Base-by-base conservation (phyloP, 2,888 invertebrate species). In the Erannis defoliaria region DNA sequence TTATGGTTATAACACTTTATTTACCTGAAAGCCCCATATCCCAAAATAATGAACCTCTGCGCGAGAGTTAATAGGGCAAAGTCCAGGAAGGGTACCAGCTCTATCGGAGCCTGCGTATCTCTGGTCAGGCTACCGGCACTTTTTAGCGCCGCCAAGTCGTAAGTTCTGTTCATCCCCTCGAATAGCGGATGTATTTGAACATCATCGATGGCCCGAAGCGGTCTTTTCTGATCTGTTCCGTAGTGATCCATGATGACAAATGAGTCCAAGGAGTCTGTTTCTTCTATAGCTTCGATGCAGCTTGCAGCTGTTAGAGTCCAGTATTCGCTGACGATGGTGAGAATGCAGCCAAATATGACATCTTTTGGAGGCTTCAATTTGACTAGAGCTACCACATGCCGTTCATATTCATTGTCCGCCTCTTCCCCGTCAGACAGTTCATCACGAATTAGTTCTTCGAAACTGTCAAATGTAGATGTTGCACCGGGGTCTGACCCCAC, bases 271-370 rank as follows among this genome's bases (percentile, higher is more conserved):
- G 85, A 77, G 58, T 89, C 86, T 29, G 83, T 77, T 63, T 90
- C 88, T 62, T 90, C 88, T 18, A 89, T 79, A 0, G 88, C 77
- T 57, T 88, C 86, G 29, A 90, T 76, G 66, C 90, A 91, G 64
- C 89, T 90, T 12, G 90, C 91, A 0, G 90, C 85, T 1, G 91
- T 90, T 51, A 91, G 58, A 19, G 81, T 74, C 87, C 90, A 90
- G 57, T 72, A 72, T 9, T 71, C 65, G 12, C 78, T 74, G 16
- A 92, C 66, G n/a, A 84, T 74, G 1, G 89, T 86, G 38, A 88
- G 73, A 2, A 81, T 83, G 67, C 91, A 92, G 2, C 89, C 90
- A 61, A 89, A 89, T 21, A 76, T 81, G 5, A 83, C 49, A 26
- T 81, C 81, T n/a, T 70, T 67, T 1, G 75, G 76, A 2, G 85